phyloP scores from a whole-genome alignment of 2,888 invertebrate species.

The Drosophila fulvimacula region DNA sequence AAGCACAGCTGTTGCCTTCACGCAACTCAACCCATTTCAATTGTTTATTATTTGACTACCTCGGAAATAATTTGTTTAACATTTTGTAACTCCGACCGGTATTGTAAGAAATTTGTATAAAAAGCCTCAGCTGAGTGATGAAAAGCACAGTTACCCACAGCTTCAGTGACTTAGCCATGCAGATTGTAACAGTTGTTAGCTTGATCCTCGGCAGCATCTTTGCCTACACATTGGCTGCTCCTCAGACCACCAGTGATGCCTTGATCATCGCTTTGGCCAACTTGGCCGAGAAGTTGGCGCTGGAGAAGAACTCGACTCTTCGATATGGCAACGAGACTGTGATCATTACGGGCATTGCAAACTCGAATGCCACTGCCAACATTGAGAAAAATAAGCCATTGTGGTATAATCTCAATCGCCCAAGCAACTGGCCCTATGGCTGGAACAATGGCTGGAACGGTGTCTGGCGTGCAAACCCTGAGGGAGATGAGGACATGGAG shows the following conservation, averaged over 20 bases:
- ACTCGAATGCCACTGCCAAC: conserved; percentile 19
- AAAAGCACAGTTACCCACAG: conserved; percentile 25
- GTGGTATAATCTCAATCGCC: too few species aligned
- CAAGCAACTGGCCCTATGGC: too few species aligned
- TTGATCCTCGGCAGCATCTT: conserved; percentile 35
- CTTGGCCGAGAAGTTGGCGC: conserved; percentile 24
- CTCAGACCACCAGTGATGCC: conserved; percentile 10
- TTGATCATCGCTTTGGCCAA: conserved; percentile 10
- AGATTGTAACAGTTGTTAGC: conserved; percentile 31
- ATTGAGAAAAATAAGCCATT: too few species aligned
- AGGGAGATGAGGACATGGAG: too few species aligned
- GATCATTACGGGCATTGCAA: conserved; percentile 31
- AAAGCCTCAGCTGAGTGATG: neutral
- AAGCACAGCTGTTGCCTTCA: conserved; percentile 37
- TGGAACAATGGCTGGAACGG: too few species aligned
- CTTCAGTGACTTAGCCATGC: conserved; percentile 27
- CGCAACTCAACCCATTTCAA: neutral
- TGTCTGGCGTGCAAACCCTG: too few species aligned
- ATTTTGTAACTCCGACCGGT: too few species aligned
- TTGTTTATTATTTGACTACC: conserved; percentile 1
- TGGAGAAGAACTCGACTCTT: conserved; percentile 15
- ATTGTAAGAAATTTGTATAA: too few species aligned
- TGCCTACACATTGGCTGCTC: conserved; percentile 25
- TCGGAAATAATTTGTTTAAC: neutral
- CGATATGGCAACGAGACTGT: neutral